Evolutionary conservation across 2,888 invertebrate species (phyloP).

Genomic region (Poecilobothrus nobilitatus): DNA sequence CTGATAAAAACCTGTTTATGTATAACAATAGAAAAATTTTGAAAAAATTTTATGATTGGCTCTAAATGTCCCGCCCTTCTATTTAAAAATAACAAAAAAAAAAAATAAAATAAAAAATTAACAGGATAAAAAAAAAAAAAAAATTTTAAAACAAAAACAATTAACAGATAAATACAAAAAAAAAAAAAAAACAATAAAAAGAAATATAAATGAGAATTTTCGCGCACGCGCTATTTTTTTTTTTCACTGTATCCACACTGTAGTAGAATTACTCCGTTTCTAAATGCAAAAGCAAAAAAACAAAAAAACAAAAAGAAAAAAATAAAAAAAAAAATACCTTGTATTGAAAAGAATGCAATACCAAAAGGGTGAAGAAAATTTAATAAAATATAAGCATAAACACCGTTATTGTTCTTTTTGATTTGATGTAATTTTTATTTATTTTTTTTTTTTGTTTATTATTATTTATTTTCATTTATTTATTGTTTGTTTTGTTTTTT

Average conservation of each 20-base stretch:
- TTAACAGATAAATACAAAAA: too few relatives aligned
- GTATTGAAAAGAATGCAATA: neutral
- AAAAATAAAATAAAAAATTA: slow-evolving; percentile 32
- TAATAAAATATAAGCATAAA: slow-evolving; percentile 1
- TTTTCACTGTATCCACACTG: neutral
- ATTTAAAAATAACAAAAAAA: slow-evolving; percentile 34
- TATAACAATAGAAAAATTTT: slow-evolving; percentile 2
- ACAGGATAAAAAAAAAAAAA: too few relatives aligned
- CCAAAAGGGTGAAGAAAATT: slow-evolving; percentile 6
- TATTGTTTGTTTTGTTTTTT: neutral
- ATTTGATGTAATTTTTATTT: neutral
- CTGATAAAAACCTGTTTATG: neutral
- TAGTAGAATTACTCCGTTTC: neutral
- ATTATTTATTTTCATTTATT: neutral
- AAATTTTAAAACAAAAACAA: too few relatives aligned
- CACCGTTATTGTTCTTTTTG: slow-evolving; percentile 6
- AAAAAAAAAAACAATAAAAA: neutral
- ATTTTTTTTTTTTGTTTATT: neutral
- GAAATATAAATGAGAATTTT: neutral
- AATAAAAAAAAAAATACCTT: too few relatives aligned
- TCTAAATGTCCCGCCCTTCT: slow-evolving; percentile 28
- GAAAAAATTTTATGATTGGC: slow-evolving; percentile 26
- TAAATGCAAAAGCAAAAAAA: neutral
- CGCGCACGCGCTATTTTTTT: neutral
- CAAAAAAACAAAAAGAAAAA: too few relatives aligned